Conservation (phyloP, 2,797 vertebrate species). For the Eulemur mongoz region DNA sequence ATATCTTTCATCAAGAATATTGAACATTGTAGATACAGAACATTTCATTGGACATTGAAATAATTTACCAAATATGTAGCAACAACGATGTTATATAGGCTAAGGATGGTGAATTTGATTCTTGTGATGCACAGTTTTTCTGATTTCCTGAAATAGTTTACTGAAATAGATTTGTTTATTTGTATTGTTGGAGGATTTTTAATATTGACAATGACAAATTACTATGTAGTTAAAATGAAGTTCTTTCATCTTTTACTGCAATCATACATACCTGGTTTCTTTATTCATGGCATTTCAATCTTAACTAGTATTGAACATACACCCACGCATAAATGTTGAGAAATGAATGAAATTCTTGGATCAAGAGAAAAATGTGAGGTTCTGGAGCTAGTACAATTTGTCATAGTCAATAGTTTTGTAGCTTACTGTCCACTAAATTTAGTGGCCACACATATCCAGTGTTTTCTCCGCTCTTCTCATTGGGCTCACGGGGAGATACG, state of each 20-base stretch:
- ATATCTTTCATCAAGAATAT: background rate
- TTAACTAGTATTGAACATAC: background rate
- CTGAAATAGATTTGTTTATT: background rate
- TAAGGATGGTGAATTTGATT: background rate
- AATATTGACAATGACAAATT: background rate
- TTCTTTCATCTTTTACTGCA: background rate
- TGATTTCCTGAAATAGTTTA: background rate
- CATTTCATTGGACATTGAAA: background rate
- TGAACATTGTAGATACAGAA: background rate
- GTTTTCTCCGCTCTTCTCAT: background rate
- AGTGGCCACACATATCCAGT: background rate
- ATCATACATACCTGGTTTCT: background rate
- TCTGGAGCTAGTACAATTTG: background rate
- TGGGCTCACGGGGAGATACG: fast-evolving
- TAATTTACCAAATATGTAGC: background rate
- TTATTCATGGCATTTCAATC: background rate
- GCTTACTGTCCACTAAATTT: background rate
- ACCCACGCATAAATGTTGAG: background rate
- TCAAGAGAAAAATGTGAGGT: background rate
- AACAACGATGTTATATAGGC: background rate
- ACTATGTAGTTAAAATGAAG: background rate
- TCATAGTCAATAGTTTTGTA: background rate
- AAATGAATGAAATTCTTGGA: background rate
- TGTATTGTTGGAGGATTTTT: background rate
- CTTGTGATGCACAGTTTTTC: fast-evolving